phyloP scores from a whole-genome alignment of 2,797 vertebrate species.

The Merluccius polli region DNA sequence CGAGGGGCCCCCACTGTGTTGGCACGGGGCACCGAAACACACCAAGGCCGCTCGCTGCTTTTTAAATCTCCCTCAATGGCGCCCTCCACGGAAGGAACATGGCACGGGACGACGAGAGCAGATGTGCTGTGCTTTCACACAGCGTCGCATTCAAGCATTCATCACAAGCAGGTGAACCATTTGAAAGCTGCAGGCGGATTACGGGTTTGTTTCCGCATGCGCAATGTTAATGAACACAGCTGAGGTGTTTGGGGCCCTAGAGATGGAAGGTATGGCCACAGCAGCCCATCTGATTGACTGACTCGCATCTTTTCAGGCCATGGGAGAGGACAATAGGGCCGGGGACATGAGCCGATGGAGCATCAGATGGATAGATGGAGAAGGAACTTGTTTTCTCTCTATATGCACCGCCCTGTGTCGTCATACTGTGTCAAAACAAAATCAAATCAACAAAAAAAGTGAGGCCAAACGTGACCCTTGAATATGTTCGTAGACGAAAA shows the following conservation, averaged over 20 bases:
- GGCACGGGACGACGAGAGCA: background rate
- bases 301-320: no score
- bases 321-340: no score
- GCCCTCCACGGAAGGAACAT: background rate
- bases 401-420: background rate
- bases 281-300: background rate
- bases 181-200: background rate
- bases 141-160: background rate
- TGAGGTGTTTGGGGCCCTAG: background rate
- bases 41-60: background rate
- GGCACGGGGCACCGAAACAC: background rate
- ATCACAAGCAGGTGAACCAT: background rate
- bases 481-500: background rate
- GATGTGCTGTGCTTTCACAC: background rate
- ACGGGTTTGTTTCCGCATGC: background rate
- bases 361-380: background rate
- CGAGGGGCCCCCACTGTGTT: background rate
- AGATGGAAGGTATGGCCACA: background rate
- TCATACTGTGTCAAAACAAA: background rate
- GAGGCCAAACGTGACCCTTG: background rate
- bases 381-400: background rate
- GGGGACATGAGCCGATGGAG: no score
- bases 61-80: background rate
- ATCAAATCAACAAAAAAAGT: no score
- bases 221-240: background rate